Evolutionary conservation across 2,113 vertebrate genomes (phyloP).

Genomic region (Lepisosteus oculatus): DNA sequence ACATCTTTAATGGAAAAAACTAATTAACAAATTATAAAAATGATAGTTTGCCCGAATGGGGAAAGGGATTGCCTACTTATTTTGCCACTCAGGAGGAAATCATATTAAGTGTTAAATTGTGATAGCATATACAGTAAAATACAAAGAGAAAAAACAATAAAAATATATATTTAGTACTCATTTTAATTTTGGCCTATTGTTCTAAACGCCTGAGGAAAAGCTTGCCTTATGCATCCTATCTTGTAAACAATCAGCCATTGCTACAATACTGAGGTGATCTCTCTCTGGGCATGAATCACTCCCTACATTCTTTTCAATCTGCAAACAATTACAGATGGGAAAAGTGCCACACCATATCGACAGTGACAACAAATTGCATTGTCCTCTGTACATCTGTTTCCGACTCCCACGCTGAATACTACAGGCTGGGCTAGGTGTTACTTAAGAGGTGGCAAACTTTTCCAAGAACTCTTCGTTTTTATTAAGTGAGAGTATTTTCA

Average conservation of each 20-base stretch:
- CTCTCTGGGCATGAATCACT: constrained; percentile 61
- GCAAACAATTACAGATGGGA: constrained; percentile 69
- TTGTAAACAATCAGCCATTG: constrained; percentile 55
- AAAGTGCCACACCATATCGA: constrained; percentile 62
- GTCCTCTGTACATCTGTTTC: constrained; percentile 79
- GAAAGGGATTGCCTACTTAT: too few relatives aligned
- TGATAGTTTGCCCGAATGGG: too few relatives aligned
- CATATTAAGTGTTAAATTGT: too few relatives aligned
- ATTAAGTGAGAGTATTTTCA: too few relatives aligned
- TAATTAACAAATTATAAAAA: too few relatives aligned
- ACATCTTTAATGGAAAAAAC: too few relatives aligned
- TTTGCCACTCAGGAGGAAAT: too few relatives aligned
- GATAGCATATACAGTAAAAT: background rate
- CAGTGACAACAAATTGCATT: constrained; percentile 73
- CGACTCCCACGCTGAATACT: constrained; percentile 67
- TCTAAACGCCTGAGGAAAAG: constrained; percentile 48
- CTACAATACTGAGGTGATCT: constrained; percentile 33
- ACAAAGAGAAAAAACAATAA: constrained; percentile 51
- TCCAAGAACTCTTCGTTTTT: background rate
- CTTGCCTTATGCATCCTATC: constrained; percentile 42
- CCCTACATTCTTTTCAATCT: constrained; percentile 65
- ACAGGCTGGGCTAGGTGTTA: constrained; percentile 43
- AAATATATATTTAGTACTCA: constrained; percentile 37
- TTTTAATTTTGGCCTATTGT: constrained; percentile 60
- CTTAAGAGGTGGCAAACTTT: constrained; percentile 19